phyloP scores from a whole-genome alignment of 2,797 vertebrate species.

The Chelidonichthys spinosus region DNA sequence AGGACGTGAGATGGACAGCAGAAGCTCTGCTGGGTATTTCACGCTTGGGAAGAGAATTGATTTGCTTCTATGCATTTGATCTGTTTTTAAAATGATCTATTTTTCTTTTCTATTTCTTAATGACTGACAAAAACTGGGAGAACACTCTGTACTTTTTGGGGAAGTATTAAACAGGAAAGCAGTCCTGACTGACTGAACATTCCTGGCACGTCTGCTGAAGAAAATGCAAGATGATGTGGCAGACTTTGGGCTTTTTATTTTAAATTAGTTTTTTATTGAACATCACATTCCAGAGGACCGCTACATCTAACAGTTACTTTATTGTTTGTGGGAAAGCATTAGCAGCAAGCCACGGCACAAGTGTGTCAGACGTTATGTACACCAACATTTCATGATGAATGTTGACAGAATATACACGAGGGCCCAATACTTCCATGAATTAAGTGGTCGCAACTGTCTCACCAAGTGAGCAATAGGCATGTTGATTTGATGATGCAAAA shows the following conservation, averaged over 20 bases:
- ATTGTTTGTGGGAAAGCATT: background rate
- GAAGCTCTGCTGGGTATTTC: slow-evolving; percentile 24
- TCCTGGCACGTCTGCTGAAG: slow-evolving; percentile 21
- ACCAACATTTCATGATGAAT: background rate
- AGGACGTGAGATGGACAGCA: slow-evolving; percentile 33
- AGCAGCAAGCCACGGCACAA: background rate
- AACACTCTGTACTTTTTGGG: slow-evolving; percentile 15
- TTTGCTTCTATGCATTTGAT: slow-evolving; percentile 61
- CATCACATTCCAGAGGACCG: slow-evolving; percentile 46
- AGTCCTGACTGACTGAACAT: slow-evolving; percentile 11
- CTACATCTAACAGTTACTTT: slow-evolving; percentile 31
- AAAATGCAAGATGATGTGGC: background rate
- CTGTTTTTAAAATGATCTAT: slow-evolving; percentile 15
- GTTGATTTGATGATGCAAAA: background rate
- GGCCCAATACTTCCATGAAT: background rate
- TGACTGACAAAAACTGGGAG: slow-evolving; percentile 26
- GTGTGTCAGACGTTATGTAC: background rate
- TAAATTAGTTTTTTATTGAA: slow-evolving; percentile 13
- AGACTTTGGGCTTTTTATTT: slow-evolving; percentile 11
- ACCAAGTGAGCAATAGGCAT: slow-evolving; percentile 21
- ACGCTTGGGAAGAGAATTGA: slow-evolving; percentile 7
- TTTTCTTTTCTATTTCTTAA: background rate
- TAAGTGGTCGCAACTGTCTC: slow-evolving; percentile 30
- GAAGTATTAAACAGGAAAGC: slow-evolving; percentile 4
- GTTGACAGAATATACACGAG: background rate